Percentiles rank a stretch among this genome's conserved stretches.
Evolutionary conservation across 2,888 invertebrate species (phyloP).

Genomic region (Hypomecis punctinalis): DNA sequence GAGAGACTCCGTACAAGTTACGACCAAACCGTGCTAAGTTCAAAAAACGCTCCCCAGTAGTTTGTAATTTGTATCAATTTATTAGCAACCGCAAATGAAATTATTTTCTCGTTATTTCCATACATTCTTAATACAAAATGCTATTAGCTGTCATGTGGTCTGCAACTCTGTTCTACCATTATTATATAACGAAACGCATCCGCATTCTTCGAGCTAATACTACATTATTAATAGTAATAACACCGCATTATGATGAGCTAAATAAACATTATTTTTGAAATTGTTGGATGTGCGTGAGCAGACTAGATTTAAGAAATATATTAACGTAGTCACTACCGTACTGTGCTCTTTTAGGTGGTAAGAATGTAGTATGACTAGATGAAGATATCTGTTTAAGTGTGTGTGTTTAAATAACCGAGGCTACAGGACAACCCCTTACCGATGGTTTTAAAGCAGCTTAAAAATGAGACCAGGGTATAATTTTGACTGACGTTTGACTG

Average conservation of each 20-base stretch:
- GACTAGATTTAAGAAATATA: background rate
- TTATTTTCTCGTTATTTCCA: conserved; percentile 12
- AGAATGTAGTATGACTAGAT: too few species aligned
- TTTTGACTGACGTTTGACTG: too few species aligned
- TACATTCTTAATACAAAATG: conserved; percentile 3
- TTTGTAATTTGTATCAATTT: background rate
- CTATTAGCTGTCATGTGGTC: conserved; percentile 7
- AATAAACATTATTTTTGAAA: conserved; percentile 22
- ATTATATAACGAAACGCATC: conserved; percentile 19
- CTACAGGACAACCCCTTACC: too few species aligned
- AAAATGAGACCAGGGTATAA: too few species aligned
- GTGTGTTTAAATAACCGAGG: too few species aligned
- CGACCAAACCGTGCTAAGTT: too few species aligned
- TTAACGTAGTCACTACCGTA: too few species aligned
- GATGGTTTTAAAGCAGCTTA: too few species aligned
- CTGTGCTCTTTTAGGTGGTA: too few species aligned
- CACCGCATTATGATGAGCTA: conserved; percentile 20
- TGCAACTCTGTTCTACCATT: conserved; percentile 7
- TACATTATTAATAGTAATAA: conserved; percentile 27
- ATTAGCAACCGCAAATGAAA: conserved; percentile 3
- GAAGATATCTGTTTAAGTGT: too few species aligned
- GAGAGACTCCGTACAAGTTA: too few species aligned
- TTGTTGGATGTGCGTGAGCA: conserved; percentile 1
- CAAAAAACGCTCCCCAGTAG: too few species aligned
- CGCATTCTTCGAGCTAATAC: conserved; percentile 29